phyloP scores from a whole-genome alignment of 1,140 invertebrate genomes.

The Drosophila ficusphila region DNA sequence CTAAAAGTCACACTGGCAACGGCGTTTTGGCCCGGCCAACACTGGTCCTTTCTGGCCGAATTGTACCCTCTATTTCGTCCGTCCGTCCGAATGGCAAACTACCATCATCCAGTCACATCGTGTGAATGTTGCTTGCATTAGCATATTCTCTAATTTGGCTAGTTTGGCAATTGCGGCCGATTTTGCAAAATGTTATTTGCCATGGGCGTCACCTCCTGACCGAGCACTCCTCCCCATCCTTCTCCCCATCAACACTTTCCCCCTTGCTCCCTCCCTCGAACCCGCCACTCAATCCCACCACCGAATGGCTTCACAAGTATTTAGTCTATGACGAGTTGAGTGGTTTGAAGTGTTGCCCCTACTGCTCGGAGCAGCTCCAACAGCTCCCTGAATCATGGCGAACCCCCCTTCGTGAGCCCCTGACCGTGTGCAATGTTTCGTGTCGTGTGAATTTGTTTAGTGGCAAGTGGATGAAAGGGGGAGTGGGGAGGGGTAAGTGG shows the following conservation, averaged over 20 bases:
- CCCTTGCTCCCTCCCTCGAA: too few species aligned
- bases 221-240: neutral
- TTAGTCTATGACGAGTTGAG: conserved; percentile 75
- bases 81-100: neutral
- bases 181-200: conserved; percentile 81
- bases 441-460: conserved; percentile 78
- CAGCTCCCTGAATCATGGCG: neutral
- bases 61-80: neutral
- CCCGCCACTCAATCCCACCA: neutral
- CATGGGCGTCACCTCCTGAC: conserved; percentile 35
- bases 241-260: too few species aligned
- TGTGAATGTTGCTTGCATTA: conserved; percentile 73
- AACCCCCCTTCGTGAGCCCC: conserved; percentile 1
- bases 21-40: conserved; percentile 7
- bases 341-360: conserved; percentile 63
- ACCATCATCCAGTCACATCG: conserved; percentile 22
- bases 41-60: conserved; percentile 12
- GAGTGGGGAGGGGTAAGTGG: neutral
- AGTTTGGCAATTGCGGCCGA: conserved; percentile 81
- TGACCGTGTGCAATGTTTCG: conserved; percentile 42
- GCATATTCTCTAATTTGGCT: conserved; percentile 80
- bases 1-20: neutral
- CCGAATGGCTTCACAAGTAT: conserved; percentile 65
- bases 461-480: conserved; percentile 38
- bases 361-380: neutral